Base-by-base conservation (phyloP, 2,113 vertebrate species). In the Eurystomus gularis region DNA sequence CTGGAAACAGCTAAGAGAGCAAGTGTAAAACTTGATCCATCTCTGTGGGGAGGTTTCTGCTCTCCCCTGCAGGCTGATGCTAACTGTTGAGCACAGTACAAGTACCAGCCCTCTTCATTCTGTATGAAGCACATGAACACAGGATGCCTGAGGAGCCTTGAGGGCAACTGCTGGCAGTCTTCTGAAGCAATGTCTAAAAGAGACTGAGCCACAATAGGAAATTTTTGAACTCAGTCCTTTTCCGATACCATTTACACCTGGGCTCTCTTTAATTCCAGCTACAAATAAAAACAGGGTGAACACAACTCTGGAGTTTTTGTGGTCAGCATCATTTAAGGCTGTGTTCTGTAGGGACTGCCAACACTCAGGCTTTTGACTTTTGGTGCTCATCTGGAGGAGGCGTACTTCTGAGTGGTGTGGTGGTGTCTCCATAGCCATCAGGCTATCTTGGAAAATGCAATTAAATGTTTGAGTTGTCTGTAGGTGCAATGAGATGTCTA, bases 341-440 rank as follows among this genome's bases (percentile, higher is more conserved):
- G 54, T 1, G 1, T 57, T 89, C 25, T 76, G 0, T 46, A 70
- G 44, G 7, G 13, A 18, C 52, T 73, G 19, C 4, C 15, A 31
- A 23, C 24, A 40, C 33, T 60, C 23, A 66, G 33, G 33, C 55
- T 57, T 33, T 13, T 33, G 9, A n/a, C 48, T 91, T 40, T 18
- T 84, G 6, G 28, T 61, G 37, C 23, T 70, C 31, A 66, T 31
- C 20, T 68, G 31, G 12, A 70, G 37, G 25, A 42, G 33, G 1
- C 12, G 5, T 35, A 40, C 33, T 1, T 0, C 33, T 76, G 39
- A 57, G 40, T 55, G 35, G 26, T 57, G 24, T 9, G 3, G 31
- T 55, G 10, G 8, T 64, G 18, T 46, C 29, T 81, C 7, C 24
- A 10, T 26, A 16, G 5, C 13, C 39, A 5, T n/a, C 23, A 39